These are phyloP conservation scores for Piscicola geometra DNA, from an alignment of 2,888 invertebrate species.

Conservation along the genomic window DNA sequence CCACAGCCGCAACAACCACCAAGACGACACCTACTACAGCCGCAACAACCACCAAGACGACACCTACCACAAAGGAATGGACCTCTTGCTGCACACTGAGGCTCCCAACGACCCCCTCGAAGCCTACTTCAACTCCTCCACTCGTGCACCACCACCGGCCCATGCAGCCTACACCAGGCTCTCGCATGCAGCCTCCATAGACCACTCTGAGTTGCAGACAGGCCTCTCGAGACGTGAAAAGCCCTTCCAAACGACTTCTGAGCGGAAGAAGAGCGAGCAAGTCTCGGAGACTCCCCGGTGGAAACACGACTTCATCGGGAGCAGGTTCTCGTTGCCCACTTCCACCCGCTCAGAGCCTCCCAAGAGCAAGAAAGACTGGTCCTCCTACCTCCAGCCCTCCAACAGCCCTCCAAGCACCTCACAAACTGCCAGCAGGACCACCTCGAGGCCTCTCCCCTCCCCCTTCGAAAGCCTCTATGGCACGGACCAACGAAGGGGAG, in stretches of 20 bases:
- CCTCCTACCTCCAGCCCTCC: too few relatives aligned
- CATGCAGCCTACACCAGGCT: background rate
- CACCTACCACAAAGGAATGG: conserved; percentile 1
- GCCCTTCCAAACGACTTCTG: too few relatives aligned
- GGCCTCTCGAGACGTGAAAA: too few relatives aligned
- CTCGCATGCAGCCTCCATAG: background rate
- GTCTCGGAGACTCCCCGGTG: background rate
- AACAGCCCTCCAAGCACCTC: too few relatives aligned
- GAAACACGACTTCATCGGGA: background rate
- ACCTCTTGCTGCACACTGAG: background rate
- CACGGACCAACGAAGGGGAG: background rate
- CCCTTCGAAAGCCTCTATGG: background rate
- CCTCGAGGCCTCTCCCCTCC: too few relatives aligned
- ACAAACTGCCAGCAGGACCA: too few relatives aligned
- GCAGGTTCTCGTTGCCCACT: background rate
- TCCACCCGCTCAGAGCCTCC: background rate
- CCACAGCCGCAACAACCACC: background rate
- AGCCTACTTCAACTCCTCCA: background rate
- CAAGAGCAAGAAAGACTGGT: too few relatives aligned
- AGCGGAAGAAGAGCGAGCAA: too few relatives aligned
- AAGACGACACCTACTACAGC: background rate
- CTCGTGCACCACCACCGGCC: too few relatives aligned
- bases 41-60: background rate
- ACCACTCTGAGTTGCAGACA: background rate
- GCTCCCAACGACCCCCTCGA: background rate